These are phyloP conservation scores for Chrysemys picta DNA, from an alignment of 2,113 vertebrate genomes.

Conservation along the genomic window DNA sequence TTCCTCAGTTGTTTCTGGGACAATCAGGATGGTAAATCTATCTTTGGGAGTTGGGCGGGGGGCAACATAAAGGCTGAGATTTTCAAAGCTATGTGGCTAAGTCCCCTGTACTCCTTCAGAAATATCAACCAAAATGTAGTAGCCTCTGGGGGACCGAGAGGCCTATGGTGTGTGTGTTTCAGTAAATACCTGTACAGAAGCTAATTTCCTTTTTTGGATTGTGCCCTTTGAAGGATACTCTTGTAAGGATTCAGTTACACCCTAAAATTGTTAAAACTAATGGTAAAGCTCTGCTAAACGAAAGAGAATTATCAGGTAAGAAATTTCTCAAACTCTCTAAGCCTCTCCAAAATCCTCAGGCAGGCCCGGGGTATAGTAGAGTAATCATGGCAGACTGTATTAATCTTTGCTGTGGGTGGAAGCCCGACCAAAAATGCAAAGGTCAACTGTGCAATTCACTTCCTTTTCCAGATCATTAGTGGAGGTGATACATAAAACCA, in stretches of 20 bases:
- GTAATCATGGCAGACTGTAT: neutral
- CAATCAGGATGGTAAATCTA: neutral
- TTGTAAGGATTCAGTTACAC: neutral
- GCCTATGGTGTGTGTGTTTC: neutral
- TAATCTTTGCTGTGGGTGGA: neutral
- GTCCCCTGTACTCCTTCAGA: neutral
- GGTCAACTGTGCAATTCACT: neutral
- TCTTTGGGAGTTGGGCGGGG: neutral
- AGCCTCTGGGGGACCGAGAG: neutral
- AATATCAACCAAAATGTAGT: neutral
- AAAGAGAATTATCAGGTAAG: neutral
- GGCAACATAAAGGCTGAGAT: neutral
- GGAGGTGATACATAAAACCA: neutral
- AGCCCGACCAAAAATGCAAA: neutral
- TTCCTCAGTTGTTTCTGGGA: neutral
- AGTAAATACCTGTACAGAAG: neutral
- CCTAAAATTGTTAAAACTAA: neutral
- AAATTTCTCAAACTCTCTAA: neutral
- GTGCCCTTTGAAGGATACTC: neutral
- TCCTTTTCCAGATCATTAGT: neutral
- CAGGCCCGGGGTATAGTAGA: neutral
- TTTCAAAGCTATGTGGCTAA: neutral
- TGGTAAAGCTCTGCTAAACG: neutral
- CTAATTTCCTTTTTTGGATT: neutral
- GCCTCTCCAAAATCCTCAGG: neutral